Conservation (phyloP, 2,888 invertebrate species). For the Plagiodera versicolora region DNA sequence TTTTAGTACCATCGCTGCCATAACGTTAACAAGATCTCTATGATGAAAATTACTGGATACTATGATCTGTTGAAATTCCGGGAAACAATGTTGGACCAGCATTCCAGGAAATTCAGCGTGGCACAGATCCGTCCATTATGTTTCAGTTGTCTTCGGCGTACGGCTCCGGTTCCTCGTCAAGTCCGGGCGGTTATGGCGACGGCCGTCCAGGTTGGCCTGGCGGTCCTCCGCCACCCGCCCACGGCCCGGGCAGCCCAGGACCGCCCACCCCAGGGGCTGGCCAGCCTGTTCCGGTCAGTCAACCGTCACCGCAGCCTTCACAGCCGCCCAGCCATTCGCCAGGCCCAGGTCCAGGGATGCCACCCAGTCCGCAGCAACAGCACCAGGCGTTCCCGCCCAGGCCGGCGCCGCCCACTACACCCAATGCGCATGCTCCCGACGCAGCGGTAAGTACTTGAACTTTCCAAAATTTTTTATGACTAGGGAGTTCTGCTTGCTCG, state of each 20-base stretch:
- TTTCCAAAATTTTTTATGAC: too few relatives aligned
- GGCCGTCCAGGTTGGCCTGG: conserved; percentile 51
- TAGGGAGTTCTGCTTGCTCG: too few relatives aligned
- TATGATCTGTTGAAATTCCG: too few relatives aligned
- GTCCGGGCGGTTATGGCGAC: conserved; percentile 48
- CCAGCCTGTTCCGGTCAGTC: conserved; percentile 50
- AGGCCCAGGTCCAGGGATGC: conserved; percentile 57
- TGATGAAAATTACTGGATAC: too few relatives aligned
- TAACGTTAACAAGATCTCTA: too few relatives aligned
- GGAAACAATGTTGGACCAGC: too few relatives aligned
- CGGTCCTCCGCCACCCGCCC: conserved; percentile 48
- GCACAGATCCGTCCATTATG: conserved; percentile 26
- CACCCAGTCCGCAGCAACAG: conserved; percentile 61
- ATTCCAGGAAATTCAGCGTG: too few relatives aligned
- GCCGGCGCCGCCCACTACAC: conserved; percentile 75
- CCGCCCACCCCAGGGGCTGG: conserved; percentile 38
- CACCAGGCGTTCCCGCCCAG: conserved; percentile 69
- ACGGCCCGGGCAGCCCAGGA: conserved; percentile 41
- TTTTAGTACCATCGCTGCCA: too few relatives aligned
- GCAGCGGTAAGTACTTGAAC: conserved; percentile 66
- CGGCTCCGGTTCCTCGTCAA: conserved; percentile 48
- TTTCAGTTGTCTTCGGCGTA: conserved; percentile 51
- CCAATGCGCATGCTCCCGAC: conserved; percentile 77
- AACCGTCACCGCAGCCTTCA: conserved; percentile 53
- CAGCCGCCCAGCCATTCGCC: conserved; percentile 54